Evolutionary conservation across 1,140 invertebrate genomes (phyloP).

Genomic region (Leptinotarsa texana): DNA sequence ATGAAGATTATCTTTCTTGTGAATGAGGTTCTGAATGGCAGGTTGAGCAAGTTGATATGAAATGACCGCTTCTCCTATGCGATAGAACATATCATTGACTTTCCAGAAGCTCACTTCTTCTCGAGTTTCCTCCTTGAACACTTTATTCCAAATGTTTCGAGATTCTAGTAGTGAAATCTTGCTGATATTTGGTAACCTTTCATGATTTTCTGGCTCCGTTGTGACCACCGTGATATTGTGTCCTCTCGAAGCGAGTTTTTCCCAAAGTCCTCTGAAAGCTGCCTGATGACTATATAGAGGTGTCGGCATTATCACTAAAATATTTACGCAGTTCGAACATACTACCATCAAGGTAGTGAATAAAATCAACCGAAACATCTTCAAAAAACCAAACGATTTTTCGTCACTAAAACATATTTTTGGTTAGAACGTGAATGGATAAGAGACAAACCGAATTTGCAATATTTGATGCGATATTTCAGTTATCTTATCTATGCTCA

Average conservation of each 20-base stretch:
- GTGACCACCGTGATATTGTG: slow-evolving; percentile 58
- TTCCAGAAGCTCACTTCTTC: background rate
- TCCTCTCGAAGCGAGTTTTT: slow-evolving; percentile 48
- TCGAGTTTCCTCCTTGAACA: background rate
- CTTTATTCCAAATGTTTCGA: background rate
- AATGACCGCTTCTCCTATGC: no score
- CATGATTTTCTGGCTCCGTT: slow-evolving; percentile 45
- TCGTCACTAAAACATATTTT: no score
- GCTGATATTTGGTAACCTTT: slow-evolving; percentile 24
- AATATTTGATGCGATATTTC: no score
- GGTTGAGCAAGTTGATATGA: slow-evolving; percentile 24
- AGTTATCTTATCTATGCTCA: no score
- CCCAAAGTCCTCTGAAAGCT: slow-evolving; percentile 51
- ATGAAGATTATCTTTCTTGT: slow-evolving; percentile 40
- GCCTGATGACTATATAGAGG: slow-evolving; percentile 57
- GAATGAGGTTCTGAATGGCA: slow-evolving; percentile 48
- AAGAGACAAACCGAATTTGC: no score
- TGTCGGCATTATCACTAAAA: slow-evolving; percentile 53
- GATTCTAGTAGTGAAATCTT: slow-evolving; percentile 26
- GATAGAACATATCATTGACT: background rate
- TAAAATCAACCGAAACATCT: no score
- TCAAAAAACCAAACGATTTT: no score
- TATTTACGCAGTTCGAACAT: slow-evolving; percentile 38
- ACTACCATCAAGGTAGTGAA: background rate
- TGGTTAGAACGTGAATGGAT: no score